These are phyloP conservation scores for Lanius ludovicianus DNA, from an alignment of 2,113 vertebrate genomes.

Conservation along the genomic window DNA sequence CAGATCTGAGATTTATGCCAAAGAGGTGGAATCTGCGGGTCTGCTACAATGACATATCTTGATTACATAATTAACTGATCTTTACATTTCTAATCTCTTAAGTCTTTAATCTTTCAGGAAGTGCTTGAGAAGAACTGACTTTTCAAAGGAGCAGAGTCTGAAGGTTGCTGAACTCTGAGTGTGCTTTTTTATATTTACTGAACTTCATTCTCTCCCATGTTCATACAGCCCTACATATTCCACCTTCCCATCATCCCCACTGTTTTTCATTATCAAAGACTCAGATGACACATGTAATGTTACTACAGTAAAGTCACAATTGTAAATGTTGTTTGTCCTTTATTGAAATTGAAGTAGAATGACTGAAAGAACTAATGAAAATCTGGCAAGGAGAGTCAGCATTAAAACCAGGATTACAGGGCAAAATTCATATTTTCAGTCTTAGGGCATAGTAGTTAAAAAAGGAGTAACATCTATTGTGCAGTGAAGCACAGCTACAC, in stretches of 20 bases:
- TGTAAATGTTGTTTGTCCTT: not conserved
- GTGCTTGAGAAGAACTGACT: not conserved
- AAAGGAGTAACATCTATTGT: not conserved
- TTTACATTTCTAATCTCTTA: not conserved
- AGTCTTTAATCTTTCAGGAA: not conserved
- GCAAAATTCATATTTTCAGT: not conserved
- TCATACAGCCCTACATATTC: too few relatives aligned
- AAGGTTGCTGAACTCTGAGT: not conserved
- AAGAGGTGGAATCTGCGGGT: not conserved
- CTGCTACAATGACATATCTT: not conserved
- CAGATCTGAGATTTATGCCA: not conserved
- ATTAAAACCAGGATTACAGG: not conserved
- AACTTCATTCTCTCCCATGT: not conserved
- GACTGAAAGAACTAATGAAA: not conserved
- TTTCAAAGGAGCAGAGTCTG: not conserved
- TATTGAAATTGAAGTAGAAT: not conserved
- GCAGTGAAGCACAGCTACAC: not conserved
- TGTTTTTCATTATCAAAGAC: not conserved
- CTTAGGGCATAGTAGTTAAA: not conserved
- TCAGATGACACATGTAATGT: not conserved
- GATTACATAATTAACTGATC: not conserved
- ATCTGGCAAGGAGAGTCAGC: not conserved
- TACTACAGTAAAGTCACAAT: not conserved
- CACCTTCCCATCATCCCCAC: not conserved
- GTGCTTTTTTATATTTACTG: not conserved